Evolutionary conservation across 2,888 invertebrate species (phyloP).

Genomic region (Atrina japonica): DNA sequence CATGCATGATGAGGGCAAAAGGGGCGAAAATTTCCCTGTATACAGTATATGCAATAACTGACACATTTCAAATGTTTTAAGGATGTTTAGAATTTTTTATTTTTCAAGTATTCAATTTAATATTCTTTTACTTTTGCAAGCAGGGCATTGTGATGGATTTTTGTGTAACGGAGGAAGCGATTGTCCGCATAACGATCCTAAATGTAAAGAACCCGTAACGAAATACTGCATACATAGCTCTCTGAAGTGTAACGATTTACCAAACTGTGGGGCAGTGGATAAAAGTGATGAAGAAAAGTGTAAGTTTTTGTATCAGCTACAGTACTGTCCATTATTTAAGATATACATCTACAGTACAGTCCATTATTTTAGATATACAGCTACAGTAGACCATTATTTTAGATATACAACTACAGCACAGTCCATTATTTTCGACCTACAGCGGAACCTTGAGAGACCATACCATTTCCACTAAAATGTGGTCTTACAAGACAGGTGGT

Average conservation of each 20-base stretch:
- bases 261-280: conserved; percentile 86
- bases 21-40: too few species aligned
- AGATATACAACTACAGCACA: neutral
- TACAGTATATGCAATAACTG: too few species aligned
- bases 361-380: too few species aligned
- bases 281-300: conserved; percentile 77
- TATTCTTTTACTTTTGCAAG: neutral
- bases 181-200: conserved; percentile 2
- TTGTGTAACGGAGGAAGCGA: conserved; percentile 56
- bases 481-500: too few species aligned
- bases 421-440: neutral
- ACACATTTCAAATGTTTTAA: too few species aligned
- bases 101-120: neutral
- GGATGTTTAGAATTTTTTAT: too few species aligned
- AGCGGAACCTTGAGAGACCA: neutral
- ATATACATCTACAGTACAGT: too few species aligned
- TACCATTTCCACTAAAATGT: too few species aligned
- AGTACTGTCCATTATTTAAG: too few species aligned
- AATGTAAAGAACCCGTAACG: conserved; percentile 29
- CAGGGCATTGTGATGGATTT: conserved; percentile 69
- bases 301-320: conserved; percentile 61
- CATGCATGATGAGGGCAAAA: too few species aligned
- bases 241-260: conserved; percentile 87
- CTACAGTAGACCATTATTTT: neutral
- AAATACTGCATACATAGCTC: conserved; percentile 86